Evolutionary conservation across 1,140 invertebrate species (phyloP).

Genomic region (Sitobion miscanthi): DNA sequence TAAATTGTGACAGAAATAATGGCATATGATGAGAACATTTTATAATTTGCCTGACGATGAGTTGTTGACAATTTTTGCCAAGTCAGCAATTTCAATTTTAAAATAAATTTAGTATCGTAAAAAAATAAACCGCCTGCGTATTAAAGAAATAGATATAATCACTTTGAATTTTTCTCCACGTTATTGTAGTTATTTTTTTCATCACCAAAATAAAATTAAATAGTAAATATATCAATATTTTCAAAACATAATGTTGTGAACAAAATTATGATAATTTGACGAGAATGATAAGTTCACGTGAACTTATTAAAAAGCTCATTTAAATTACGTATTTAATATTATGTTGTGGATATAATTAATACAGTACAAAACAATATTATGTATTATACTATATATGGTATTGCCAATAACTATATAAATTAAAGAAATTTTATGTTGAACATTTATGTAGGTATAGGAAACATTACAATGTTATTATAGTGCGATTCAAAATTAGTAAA

Average conservation of each 20-base stretch:
- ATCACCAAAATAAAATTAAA: too few relatives aligned
- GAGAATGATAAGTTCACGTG: neutral
- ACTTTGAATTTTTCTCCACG: neutral
- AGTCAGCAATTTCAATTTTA: neutral
- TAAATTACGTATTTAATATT: too few relatives aligned
- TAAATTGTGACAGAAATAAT: neutral
- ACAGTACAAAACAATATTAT: too few relatives aligned
- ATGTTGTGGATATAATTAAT: too few relatives aligned
- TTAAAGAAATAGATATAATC: neutral
- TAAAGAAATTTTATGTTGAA: too few relatives aligned
- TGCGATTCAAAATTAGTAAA: neutral
- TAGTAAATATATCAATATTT: too few relatives aligned
- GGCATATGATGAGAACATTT: neutral
- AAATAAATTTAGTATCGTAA: neutral
- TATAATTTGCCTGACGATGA: neutral
- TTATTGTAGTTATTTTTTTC: neutral
- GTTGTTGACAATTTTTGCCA: neutral
- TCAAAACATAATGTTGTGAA: too few relatives aligned
- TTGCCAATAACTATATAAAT: too few relatives aligned
- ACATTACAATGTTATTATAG: neutral
- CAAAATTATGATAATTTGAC: neutral
- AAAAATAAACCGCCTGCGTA: neutral
- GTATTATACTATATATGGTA: too few relatives aligned
- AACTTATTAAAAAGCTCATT: neutral
- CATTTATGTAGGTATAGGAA: too few relatives aligned